Evolutionary conservation across 2,797 vertebrate species (phyloP).

Genomic region (Silurus lanzhouensis): DNA sequence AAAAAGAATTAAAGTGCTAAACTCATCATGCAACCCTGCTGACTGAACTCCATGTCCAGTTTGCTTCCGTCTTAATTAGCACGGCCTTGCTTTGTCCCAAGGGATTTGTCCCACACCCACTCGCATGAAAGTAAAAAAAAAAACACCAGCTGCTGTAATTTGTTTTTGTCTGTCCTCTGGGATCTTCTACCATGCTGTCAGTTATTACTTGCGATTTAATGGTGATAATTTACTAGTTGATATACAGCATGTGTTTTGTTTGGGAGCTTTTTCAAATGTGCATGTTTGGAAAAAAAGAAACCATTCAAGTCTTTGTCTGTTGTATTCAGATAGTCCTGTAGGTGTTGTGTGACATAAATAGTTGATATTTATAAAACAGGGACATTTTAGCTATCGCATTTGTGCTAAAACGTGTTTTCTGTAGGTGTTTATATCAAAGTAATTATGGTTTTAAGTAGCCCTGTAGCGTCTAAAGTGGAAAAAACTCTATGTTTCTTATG

Average conservation of each 20-base stretch:
- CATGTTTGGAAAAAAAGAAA: background rate
- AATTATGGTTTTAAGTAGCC: background rate
- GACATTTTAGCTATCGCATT: background rate
- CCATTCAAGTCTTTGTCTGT: background rate
- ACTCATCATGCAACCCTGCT: background rate
- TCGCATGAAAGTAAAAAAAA: background rate
- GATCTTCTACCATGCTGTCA: background rate
- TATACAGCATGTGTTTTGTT: background rate
- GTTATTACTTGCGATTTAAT: background rate
- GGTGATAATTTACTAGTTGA: background rate
- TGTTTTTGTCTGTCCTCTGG: background rate
- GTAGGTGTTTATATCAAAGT: background rate
- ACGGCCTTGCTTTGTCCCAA: background rate
- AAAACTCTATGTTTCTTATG: background rate
- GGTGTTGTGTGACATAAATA: background rate
- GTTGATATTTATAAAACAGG: background rate
- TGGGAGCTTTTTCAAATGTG: background rate
- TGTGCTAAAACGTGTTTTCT: background rate
- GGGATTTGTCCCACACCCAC: background rate
- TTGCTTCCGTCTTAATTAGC: background rate
- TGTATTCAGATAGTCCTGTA: background rate
- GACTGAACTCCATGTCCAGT: background rate
- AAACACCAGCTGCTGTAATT: constrained; percentile 7
- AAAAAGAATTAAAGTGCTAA: background rate
- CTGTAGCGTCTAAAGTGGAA: background rate